These are phyloP conservation scores for Cuniculus paca DNA, from an alignment of 2,797 vertebrate species.

Conservation along the genomic window DNA sequence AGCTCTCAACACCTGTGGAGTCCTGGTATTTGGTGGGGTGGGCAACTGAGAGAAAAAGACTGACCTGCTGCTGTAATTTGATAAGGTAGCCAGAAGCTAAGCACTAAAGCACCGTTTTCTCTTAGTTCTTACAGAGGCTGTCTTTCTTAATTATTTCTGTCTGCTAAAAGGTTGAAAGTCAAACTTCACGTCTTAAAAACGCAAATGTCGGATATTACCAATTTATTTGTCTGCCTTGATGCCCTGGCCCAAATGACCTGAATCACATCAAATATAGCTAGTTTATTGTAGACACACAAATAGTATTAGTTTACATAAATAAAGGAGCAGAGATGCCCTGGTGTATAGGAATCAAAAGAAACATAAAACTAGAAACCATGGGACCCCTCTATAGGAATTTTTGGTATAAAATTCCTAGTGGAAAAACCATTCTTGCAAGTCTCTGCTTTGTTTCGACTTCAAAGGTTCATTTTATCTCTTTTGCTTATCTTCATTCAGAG, in stretches of 20 bases:
- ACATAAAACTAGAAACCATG: slow-evolving; percentile 43
- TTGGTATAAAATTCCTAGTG: neutral
- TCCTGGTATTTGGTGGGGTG: slow-evolving; percentile 39
- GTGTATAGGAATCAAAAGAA: slow-evolving; percentile 55
- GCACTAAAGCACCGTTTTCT: slow-evolving; percentile 63
- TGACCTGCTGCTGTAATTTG: slow-evolving; percentile 76
- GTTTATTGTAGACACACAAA: slow-evolving; percentile 66
- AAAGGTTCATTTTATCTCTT: slow-evolving; percentile 55
- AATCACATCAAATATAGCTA: slow-evolving; percentile 71
- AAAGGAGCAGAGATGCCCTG: slow-evolving; percentile 68
- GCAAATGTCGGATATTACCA: slow-evolving; percentile 63
- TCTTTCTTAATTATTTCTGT: slow-evolving; percentile 82
- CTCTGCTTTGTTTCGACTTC: slow-evolving; percentile 57
- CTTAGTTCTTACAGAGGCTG: slow-evolving; percentile 10
- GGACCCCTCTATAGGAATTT: neutral
- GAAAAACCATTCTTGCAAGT: slow-evolving; percentile 50
- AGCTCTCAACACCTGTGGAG: slow-evolving; percentile 44
- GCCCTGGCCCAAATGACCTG: slow-evolving; percentile 75
- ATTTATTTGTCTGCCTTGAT: slow-evolving; percentile 78
- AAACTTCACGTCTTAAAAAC: slow-evolving; percentile 77
- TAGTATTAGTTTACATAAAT: slow-evolving; percentile 78
- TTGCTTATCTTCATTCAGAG: neutral
- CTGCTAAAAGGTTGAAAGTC: slow-evolving; percentile 81
- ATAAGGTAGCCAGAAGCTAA: slow-evolving; percentile 78
- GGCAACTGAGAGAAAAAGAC: slow-evolving; percentile 44